Evolutionary conservation across 2,113 vertebrate genomes (phyloP), one percentile per base, ranked within the genome.

Genomic region (Epinephelus moara): DNA sequence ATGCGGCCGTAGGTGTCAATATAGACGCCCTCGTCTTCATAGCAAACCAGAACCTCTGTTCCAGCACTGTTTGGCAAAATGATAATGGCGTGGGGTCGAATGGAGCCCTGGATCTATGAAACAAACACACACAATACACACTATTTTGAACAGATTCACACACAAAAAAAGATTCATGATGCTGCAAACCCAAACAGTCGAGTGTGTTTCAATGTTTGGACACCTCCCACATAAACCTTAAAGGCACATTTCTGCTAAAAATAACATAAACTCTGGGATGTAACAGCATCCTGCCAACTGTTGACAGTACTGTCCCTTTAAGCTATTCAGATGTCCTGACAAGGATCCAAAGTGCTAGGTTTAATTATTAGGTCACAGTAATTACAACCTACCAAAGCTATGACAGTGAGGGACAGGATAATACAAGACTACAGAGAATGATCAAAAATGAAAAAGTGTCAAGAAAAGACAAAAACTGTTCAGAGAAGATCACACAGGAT

Each of bases 21-120:
- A 83, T 98, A 98, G 89, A 98, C 96, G 19, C 97, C 96, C 95
- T 99, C 98, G 62, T 98, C 97, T 86, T 98, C 97, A 3, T 99
- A 99, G 88, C 97, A 97, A 55, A 98, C 96, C 90, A 99, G 94
- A 68, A 99, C 96, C 91, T 99, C 98, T 85, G 96, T 97, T 88
- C 97, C 97, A 0, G 96, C 95, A 75, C 96, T 97, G 86, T 98
- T 97, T 1, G 98, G 98, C 70, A 99, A 94, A 93, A 99, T 97
- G 94, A 99, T 97, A 87, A 99, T 97, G 91, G 98, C 97, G 73
- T 99, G 97, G 17, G 97, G 96, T 75, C 92, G 96, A 86, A 99
- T 97, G 70, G 94, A 95, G 64, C 97, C 96, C 88, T 96, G 96
- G 93, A 97, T 96, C 96, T 98, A 88, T 66, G 89, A 89, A 23